Conservation (phyloP, 1,140 invertebrate genomes). For the Lithobius niger region DNA sequence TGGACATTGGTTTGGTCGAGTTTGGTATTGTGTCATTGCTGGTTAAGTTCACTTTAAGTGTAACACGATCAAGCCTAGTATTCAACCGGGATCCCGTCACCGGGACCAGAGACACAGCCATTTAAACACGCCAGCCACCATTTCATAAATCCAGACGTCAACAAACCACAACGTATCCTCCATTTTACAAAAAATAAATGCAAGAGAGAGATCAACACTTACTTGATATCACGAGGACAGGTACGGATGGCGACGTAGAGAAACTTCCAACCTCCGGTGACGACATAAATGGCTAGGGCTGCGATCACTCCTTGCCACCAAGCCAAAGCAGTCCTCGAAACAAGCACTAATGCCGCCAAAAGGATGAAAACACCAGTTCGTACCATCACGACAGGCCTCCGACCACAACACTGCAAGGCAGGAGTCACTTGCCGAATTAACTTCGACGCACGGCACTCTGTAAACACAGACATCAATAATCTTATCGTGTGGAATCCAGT, state of each 20-base stretch:
- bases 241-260: not conserved
- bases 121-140: too few species aligned
- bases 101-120: too few species aligned
- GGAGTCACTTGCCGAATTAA: not conserved
- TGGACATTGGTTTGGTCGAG: too few species aligned
- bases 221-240: not conserved
- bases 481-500: too few species aligned
- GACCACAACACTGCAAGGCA: not conserved
- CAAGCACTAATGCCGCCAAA: not conserved
- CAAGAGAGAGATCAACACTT: not conserved
- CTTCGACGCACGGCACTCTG: not conserved
- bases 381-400: not conserved
- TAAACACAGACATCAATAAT: too few species aligned
- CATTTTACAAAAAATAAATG: too few species aligned
- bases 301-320: not conserved
- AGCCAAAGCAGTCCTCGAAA: not conserved
- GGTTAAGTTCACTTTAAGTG: too few species aligned
- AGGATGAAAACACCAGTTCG: not conserved
- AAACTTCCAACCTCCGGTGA: conserved; percentile 6
- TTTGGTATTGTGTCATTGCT: too few species aligned
- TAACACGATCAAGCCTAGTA: too few species aligned
- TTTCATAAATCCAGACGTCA: too few species aligned
- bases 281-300: conserved; percentile 1
- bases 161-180: too few species aligned
- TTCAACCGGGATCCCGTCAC: too few species aligned